Evolutionary conservation across 2,888 invertebrate species (phyloP).

Genomic region (Trichogramma evanescens): DNA sequence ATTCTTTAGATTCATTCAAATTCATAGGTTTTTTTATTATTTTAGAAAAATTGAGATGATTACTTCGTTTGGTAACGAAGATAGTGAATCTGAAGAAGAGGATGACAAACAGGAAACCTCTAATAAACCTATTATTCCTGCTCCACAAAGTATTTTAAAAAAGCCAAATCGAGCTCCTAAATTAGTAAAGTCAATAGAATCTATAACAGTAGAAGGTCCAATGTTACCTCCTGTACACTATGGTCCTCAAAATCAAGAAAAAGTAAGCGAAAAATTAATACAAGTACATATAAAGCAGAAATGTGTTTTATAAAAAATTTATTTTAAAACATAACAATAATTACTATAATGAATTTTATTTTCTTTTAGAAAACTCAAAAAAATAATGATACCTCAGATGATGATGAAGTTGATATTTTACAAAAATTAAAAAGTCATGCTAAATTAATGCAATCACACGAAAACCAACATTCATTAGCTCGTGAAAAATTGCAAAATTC

Average conservation of each 20-base stretch:
- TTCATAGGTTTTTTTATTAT: conserved; percentile 15
- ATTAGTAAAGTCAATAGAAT: conserved; percentile 13
- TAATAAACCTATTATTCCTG: too few species aligned
- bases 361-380: background rate
- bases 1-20: conserved; percentile 12
- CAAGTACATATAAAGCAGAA: conserved; percentile 12
- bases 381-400: background rate
- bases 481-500: background rate
- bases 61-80: conserved; percentile 53
- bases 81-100: conserved; percentile 41
- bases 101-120: conserved; percentile 24
- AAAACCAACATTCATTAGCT: conserved; percentile 19
- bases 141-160: conserved; percentile 12
- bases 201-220: conserved; percentile 24
- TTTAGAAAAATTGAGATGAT: conserved; percentile 55
- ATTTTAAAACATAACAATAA: too few species aligned
- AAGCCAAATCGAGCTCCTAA: background rate
- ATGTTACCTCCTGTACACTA: conserved; percentile 27
- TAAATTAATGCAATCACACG: conserved; percentile 38
- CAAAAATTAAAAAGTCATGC: conserved; percentile 46
- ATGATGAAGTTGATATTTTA: conserved; percentile 45
- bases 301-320: background rate
- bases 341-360: too few species aligned
- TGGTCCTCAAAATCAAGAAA: conserved; percentile 28
- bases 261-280: conserved; percentile 12